Evolutionary conservation across 2,113 vertebrate species (phyloP), one percentile per base, ranked within the genome.

Genomic region (Syrmaticus mikado): DNA sequence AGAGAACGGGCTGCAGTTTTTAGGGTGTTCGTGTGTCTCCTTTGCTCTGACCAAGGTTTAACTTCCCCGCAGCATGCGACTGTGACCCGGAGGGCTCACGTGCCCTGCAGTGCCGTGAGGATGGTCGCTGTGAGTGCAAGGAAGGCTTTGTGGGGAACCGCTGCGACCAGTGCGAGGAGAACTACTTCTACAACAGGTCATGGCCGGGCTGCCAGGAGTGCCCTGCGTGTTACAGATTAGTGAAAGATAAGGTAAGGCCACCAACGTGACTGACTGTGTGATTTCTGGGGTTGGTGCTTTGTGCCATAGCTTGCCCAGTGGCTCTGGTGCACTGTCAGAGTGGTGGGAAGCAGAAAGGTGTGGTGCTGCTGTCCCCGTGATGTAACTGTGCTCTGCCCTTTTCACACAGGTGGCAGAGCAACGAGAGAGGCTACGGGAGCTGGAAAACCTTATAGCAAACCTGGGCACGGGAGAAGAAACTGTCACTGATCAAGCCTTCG

Each of bases 101-200:
- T 62, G 98, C 97, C 0, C 98, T 98, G 38, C 99, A 99, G 97
- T 99, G 99, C 85, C 97, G 75, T 90, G 98, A 99, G 8, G 95
- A 98, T 1, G 99, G 99, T 1, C 98, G 81, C 62, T 99, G 99
- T 0, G 98, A 98, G 70, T 99, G 99, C 94, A 98, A 96, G 36
- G 98, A 98, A 10, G 99, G 99, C 50, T 99, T 99, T 0, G 98
- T 99, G n/a, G 99, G 99, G 2, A 96, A 53, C 62, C 99, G 99
- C 58, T 99, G 99, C 1, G 98, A 99, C 96, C 99, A 99, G 92
- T 99, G 99, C 13, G 99, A 99, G 92, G 99, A 99, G 96, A 99
- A 99, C 88, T 99, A 99, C 90, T 99, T 99, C 98, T 99, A 99
- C 96, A 99, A 99, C 95, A 98, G 99, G 62, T 98, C 99, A 0